phyloP scores from a whole-genome alignment of 2,888 invertebrate species.

The Rhopalosiphum nymphaeae region DNA sequence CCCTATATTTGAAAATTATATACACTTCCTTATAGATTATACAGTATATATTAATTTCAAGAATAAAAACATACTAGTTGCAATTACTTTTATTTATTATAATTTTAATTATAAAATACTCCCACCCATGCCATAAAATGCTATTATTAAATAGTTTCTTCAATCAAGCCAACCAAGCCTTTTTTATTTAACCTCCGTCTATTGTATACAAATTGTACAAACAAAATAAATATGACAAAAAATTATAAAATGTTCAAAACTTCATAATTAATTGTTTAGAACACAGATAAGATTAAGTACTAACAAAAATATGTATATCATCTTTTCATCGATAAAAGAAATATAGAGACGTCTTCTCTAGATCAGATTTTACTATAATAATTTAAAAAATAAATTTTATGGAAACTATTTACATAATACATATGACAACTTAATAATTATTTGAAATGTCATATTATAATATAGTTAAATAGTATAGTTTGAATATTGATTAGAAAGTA shows the following conservation, averaged over 20 bases:
- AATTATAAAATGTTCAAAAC: neutral
- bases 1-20: neutral
- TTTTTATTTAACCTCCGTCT: too few relatives aligned
- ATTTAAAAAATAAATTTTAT: neutral
- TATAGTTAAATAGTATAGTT: neutral
- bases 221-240: too few relatives aligned
- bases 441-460: neutral
- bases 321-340: too few relatives aligned
- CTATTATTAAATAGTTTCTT: too few relatives aligned
- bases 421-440: neutral
- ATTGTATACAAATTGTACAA: too few relatives aligned
- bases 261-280: neutral
- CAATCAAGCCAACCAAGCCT: too few relatives aligned
- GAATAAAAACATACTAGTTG: neutral
- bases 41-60: neutral
- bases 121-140: too few relatives aligned
- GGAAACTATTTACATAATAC: neutral
- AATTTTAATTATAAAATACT: neutral
- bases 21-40: neutral
- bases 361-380: neutral
- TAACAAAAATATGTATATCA: too few relatives aligned
- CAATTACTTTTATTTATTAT: neutral
- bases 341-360: neutral
- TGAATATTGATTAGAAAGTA: neutral
- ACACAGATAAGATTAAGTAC: neutral